These are phyloP conservation scores for Drosophila parthenogenetica DNA, from an alignment of 2,888 invertebrate species.

Conservation along the genomic window DNA sequence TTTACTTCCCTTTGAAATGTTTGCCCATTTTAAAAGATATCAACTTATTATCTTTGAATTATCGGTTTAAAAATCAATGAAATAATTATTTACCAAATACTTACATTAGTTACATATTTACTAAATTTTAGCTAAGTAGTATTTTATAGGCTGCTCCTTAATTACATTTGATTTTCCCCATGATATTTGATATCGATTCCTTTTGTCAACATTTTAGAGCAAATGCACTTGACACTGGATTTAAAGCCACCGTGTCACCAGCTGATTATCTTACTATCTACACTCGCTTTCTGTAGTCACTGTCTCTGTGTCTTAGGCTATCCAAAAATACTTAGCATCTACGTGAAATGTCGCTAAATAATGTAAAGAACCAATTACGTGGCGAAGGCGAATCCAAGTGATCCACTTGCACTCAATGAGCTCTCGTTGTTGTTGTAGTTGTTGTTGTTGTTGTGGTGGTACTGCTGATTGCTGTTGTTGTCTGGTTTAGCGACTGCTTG, in stretches of 20 bases:
- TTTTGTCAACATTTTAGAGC: neutral
- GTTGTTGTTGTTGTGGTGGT: neutral
- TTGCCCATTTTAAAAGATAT: no score
- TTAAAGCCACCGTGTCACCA: constrained; percentile 8
- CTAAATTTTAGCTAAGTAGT: no score
- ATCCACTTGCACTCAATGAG: constrained; percentile 53
- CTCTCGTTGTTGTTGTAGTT: constrained; percentile 7
- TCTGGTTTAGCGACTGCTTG: constrained; percentile 26
- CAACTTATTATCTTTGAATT: no score
- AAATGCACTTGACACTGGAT: constrained; percentile 19
- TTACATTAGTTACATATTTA: no score
- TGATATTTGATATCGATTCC: neutral
- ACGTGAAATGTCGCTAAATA: constrained; percentile 59
- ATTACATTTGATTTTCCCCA: neutral
- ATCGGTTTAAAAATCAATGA: no score
- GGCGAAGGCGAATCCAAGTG: constrained; percentile 47
- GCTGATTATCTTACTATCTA: constrained; percentile 1
- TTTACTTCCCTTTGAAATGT: no score
- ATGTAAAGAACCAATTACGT: constrained; percentile 58
- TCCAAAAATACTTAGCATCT: constrained; percentile 61
- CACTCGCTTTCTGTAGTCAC: neutral
- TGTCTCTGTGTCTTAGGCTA: constrained; percentile 31
- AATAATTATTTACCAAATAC: no score
- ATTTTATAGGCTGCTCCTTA: no score
- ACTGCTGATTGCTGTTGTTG: constrained; percentile 12